Evolutionary conservation across 1,140 invertebrate genomes (phyloP).

Genomic region (Manduca sexta): DNA sequence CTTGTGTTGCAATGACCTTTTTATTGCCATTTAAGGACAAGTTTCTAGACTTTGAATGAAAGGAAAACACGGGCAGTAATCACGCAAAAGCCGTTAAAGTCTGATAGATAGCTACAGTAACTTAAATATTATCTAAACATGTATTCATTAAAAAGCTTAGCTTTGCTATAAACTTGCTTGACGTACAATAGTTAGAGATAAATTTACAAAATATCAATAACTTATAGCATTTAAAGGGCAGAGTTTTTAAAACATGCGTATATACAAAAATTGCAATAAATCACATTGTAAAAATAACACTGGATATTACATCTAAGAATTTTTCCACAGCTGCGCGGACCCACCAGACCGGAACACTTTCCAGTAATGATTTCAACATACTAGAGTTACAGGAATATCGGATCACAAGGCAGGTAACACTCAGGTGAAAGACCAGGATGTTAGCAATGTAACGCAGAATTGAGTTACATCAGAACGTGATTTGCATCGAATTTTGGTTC

Average conservation of each 20-base stretch:
- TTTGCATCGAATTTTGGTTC: neutral
- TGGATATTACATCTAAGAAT: neutral
- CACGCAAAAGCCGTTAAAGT: too few species aligned
- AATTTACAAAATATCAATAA: too few species aligned
- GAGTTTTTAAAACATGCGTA: neutral
- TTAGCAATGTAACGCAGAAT: slow-evolving; percentile 19
- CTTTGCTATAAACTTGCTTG: too few species aligned
- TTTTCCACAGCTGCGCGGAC: slow-evolving; percentile 39
- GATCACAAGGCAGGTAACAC: slow-evolving; percentile 20
- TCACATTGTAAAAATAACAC: neutral
- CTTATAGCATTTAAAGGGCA: too few species aligned
- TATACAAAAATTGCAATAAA: neutral
- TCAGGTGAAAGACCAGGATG: slow-evolving; percentile 30
- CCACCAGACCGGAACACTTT: slow-evolving; percentile 51
- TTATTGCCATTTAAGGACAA: too few species aligned
- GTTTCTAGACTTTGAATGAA: too few species aligned
- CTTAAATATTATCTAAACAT: too few species aligned
- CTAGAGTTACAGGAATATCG: slow-evolving; percentile 50
- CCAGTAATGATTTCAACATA: slow-evolving; percentile 50
- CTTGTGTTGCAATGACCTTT: too few species aligned
- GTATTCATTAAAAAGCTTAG: too few species aligned
- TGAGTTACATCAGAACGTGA: slow-evolving; percentile 16
- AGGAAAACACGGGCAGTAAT: too few species aligned
- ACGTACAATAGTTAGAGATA: too few species aligned
- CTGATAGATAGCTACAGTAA: too few species aligned